Conservation (phyloP, 2,888 invertebrate species). For the Spilarctia lutea region DNA sequence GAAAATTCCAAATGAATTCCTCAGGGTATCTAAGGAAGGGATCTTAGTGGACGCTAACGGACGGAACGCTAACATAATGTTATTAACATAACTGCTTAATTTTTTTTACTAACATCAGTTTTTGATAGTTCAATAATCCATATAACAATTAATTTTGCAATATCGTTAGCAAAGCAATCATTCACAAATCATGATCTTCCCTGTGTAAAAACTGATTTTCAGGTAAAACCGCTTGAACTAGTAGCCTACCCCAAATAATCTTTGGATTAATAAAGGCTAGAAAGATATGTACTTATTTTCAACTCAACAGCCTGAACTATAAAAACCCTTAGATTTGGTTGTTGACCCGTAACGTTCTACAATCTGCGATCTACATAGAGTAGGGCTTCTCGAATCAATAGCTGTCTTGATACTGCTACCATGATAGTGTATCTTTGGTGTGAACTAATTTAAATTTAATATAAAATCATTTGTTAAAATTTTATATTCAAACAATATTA, state of each 20-base stretch:
- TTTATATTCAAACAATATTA: slow-evolving; percentile 19
- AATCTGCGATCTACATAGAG: slow-evolving; percentile 33
- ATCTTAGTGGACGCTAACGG: too few relatives aligned
- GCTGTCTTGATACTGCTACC: slow-evolving; percentile 20
- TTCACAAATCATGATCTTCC: too few relatives aligned
- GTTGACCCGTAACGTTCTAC: too few relatives aligned
- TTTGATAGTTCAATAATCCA: neutral
- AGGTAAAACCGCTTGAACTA: too few relatives aligned
- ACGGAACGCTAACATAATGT: too few relatives aligned
- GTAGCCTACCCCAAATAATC: too few relatives aligned
- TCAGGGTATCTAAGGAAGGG: too few relatives aligned
- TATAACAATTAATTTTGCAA: neutral
- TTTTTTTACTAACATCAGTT: too few relatives aligned
- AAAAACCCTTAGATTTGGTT: slow-evolving; percentile 11
- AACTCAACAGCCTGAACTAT: neutral
- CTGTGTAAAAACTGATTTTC: too few relatives aligned
- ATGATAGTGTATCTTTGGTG: slow-evolving; percentile 26
- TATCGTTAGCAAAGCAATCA: neutral
- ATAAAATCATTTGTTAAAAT: slow-evolving; percentile 14
- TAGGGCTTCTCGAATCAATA: slow-evolving; percentile 38
- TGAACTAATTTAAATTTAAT: slow-evolving; percentile 37
- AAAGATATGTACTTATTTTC: neutral
- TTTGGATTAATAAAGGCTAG: too few relatives aligned
- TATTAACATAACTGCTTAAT: too few relatives aligned
- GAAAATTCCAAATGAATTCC: too few relatives aligned